Evolutionary conservation across 2,888 invertebrate species (phyloP).

Genomic region (Eustalomyia histrio): DNA sequence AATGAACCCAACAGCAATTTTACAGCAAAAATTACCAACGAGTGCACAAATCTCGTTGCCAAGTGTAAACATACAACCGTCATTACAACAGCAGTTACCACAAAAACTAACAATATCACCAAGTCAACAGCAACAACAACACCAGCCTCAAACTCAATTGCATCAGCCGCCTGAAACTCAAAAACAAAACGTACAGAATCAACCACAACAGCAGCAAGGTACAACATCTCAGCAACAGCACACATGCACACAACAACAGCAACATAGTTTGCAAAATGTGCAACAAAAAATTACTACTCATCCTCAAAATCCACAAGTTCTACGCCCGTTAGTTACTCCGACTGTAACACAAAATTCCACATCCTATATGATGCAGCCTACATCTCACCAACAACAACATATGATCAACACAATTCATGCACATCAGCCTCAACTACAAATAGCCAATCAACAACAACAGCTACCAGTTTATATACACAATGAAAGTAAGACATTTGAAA

Average conservation of each 20-base stretch:
- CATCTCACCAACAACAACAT: conserved; percentile 58
- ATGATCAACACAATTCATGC: conserved; percentile 26
- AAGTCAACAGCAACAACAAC: conserved; percentile 67
- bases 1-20: conserved; percentile 39
- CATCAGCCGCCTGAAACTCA: conserved; percentile 26
- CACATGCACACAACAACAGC: conserved; percentile 63
- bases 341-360: conserved; percentile 41
- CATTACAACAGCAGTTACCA: conserved; percentile 40
- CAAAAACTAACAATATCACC: conserved; percentile 65
- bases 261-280: conserved; percentile 1
- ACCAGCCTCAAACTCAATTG: conserved; percentile 58
- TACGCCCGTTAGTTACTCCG: conserved; percentile 27
- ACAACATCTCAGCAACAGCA: conserved; percentile 28
- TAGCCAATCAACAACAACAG: conserved; percentile 18
- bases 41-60: conserved; percentile 65
- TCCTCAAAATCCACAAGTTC: conserved; percentile 37
- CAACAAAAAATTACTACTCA: neutral
- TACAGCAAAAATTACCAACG: conserved; percentile 58
- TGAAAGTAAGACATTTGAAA: conserved; percentile 33
- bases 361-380: conserved; percentile 46
- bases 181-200: conserved; percentile 59
- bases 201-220: conserved; percentile 66
- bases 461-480: conserved; percentile 43
- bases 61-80: conserved; percentile 50
- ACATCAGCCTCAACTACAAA: conserved; percentile 35